phyloP scores from a whole-genome alignment of 2,888 invertebrate genomes.

The Suillia variegata region DNA sequence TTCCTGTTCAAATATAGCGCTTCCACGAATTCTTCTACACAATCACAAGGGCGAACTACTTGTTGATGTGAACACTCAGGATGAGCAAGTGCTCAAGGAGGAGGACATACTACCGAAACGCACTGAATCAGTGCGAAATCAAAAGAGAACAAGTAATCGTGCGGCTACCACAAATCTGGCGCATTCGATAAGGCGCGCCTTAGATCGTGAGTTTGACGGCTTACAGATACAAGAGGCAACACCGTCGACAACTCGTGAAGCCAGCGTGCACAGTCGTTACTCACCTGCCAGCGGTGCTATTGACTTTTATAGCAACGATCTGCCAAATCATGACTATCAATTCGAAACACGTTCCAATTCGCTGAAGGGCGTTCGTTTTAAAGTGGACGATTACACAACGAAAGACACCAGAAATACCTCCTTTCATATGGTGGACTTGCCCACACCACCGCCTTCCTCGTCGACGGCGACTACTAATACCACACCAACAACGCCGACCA shows the following conservation, averaged over 20 bases:
- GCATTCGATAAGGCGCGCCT: conserved; percentile 36
- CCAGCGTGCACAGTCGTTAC: no score
- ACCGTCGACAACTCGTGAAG: conserved; percentile 29
- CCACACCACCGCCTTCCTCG: conserved; percentile 42
- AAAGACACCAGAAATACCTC: not conserved
- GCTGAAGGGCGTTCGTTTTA: conserved; percentile 49
- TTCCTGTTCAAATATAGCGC: conserved; percentile 64
- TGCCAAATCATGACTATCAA: conserved; percentile 35
- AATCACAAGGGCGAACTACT: conserved; percentile 63
- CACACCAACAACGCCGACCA: conserved; percentile 26
- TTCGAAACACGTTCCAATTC: conserved; percentile 48
- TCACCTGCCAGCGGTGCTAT: conserved; percentile 27
- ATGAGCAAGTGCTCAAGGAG: conserved; percentile 41
- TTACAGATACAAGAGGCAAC: conserved; percentile 48
- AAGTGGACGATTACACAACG: conserved; percentile 31
- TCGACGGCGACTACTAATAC: conserved; percentile 37
- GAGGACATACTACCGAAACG: conserved; percentile 9
- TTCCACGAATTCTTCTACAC: conserved; percentile 65
- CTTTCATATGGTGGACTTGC: conserved; percentile 10
- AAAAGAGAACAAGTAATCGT: conserved; percentile 20
- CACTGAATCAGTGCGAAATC: conserved; percentile 21
- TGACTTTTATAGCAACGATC: conserved; percentile 40
- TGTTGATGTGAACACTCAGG: conserved; percentile 57
- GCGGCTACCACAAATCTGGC: conserved; percentile 39
- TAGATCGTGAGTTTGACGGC: conserved; percentile 42